phyloP scores from a whole-genome alignment of 2,797 vertebrate species.

The Poeciliopsis presidionis region DNA sequence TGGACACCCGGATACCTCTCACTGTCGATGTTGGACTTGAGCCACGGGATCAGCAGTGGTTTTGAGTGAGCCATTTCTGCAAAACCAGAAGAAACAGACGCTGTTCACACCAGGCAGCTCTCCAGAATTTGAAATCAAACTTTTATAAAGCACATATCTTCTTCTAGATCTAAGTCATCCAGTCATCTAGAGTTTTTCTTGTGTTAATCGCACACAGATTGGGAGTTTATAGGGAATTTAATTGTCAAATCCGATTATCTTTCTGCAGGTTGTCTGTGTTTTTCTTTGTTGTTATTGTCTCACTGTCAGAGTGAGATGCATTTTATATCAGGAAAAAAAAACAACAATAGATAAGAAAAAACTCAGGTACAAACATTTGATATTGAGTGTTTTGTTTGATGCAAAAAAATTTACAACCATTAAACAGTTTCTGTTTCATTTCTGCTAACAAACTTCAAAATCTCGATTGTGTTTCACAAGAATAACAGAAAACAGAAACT shows the following conservation, averaged over 20 bases:
- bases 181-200: neutral
- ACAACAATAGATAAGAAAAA: neutral
- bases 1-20: constrained; percentile 81
- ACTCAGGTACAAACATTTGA: neutral
- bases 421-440: neutral
- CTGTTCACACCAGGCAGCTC: neutral
- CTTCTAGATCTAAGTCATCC: neutral
- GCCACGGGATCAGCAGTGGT: constrained; percentile 88
- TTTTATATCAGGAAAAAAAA: neutral
- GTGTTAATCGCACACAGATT: neutral
- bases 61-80: constrained; percentile 81
- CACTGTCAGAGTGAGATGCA: neutral
- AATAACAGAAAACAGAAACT: neutral
- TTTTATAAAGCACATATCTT: neutral
- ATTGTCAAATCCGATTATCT: neutral
- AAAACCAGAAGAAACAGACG: neutral
- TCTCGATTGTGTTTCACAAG: neutral
- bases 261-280: too few species aligned
- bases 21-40: constrained; percentile 78
- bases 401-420: neutral
- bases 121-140: neutral
- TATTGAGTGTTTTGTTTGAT: neutral
- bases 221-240: neutral
- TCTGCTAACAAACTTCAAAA: neutral
- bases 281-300: neutral